Evolutionary conservation across 2,888 invertebrate genomes (phyloP), one percentile per base, ranked within the genome.

Genomic region (Metopia argyrocephala): DNA sequence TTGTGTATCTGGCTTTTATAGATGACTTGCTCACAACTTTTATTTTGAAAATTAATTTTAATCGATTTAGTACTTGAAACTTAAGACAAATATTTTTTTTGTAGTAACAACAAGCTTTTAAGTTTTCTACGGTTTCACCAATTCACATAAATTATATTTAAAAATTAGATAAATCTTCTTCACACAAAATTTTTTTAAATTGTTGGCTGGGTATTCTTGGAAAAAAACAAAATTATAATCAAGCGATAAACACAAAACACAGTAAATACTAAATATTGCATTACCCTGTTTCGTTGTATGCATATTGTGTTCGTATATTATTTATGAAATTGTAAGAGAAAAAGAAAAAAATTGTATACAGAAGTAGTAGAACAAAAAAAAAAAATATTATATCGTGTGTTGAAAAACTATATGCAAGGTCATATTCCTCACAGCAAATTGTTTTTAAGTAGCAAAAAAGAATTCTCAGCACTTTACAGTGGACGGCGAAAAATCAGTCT

Each of bases 361-460:
- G 46, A 15, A 59, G 59, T 52, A 27, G 20, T 59, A 59, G 12
- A 31, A 1, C 7, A 5, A 12, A 56, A 56, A 48, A 57, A 70
- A 31, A 31, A 38, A 38, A 38, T 2, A 38, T 3, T 12, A 38
- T 38, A 38, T 38, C 9, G 15, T 38, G 15, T 38, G 38, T 38
- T 38, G 38, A 50, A 69, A 68, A 70, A 71, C 80, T 73, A 73
- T n/a, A 59, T 62, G 56, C 80, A 80, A 76, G 76, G 76, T 76
- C 80, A 69, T 80, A 64, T 76, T 69, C 65, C 80, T 74, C 73
- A 76, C 68, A 68, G 71, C 76, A 76, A 57, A 76, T 76, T 64
- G 59, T 80, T 76, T n/a, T 57, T 68, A 23, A 52, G 65, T 79
- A 52, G 71, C 38, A 75, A 65, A 15, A 62, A 68, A 78, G n/a